Base-by-base conservation (phyloP, 2,888 invertebrate species). In the Arge pagana region DNA sequence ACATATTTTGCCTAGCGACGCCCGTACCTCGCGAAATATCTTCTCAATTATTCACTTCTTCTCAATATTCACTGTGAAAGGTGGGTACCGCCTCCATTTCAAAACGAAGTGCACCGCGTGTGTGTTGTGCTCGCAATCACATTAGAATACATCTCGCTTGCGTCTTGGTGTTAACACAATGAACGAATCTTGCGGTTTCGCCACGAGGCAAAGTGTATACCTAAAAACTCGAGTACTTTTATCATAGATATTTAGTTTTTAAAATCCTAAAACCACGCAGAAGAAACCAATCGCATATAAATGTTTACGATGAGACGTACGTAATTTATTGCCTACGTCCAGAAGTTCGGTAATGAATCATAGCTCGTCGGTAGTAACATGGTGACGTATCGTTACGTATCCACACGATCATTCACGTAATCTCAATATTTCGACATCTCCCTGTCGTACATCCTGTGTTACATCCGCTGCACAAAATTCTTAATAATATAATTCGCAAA, bases 11-110 rank as follows among this genome's bases (percentile, higher is more conserved):
- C 52, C 52, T 52, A 52, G 52, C 52, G 30, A 52, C 52, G 45
- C 23, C 23, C 48, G 52, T 52, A 39, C 30, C 52, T 45, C 48
- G 48, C 43, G 48, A 48, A 52, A 52, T 52, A 52, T 45, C 52
- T 43, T 35, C 48, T 52, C 52, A 52, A 52, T 52, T 52, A 52
- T 52, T 52, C 52, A n/a, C n/a, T n/a, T n/a, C n/a, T n/a, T n/a
- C n/a, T n/a, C n/a, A n/a, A n/a, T n/a, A n/a, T n/a, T n/a, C n/a
- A 52, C 37, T 39, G 26, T 33, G 30, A 48, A 23, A 28, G 48
- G 33, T 19, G 45, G 45, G 45, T 10, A 18, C 21, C 23, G 33
- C 15, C 45, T 33, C 10, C 45, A 45, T 45, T 45, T 45, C 35
- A 23, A 45, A 35, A 45, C 21, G 45, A 45, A 43, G 50, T 42